Percentiles rank a stretch among this genome's conserved stretches.
Conservation (phyloP, 64 coral and sea anemone species). For the Anthopleura sola region DNA sequence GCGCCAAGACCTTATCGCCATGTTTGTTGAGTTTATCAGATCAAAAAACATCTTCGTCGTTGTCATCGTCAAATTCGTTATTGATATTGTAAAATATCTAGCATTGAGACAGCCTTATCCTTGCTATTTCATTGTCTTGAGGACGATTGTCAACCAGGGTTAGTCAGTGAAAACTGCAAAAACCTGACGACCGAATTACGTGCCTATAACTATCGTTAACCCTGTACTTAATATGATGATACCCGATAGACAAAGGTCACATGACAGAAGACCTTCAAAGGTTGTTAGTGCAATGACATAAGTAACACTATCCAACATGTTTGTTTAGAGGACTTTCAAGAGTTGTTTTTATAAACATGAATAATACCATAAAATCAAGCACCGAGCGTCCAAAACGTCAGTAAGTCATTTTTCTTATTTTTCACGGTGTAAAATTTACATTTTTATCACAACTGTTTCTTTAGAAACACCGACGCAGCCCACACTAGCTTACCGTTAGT, state of each 20-base stretch:
- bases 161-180: background rate
- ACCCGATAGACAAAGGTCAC: background rate
- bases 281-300: conserved; percentile 4
- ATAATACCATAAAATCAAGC: background rate
- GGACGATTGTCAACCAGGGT: no score
- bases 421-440: no score
- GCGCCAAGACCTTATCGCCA: no score
- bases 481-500: no score
- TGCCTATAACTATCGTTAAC: background rate
- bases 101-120: background rate
- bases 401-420: no score
- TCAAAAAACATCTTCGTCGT: no score
- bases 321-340: background rate
- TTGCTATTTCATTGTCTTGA: background rate
- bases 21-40: no score
- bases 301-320: background rate
- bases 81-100: background rate
- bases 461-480: no score
- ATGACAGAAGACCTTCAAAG: background rate
- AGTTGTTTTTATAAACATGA: background rate
- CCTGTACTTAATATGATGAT: background rate
- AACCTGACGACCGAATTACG: background rate
- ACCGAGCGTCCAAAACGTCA: no score
- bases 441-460: no score
- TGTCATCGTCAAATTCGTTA: background rate